Base-by-base conservation (phyloP, 2,888 invertebrate genomes). In the Cheilosia grossa region DNA sequence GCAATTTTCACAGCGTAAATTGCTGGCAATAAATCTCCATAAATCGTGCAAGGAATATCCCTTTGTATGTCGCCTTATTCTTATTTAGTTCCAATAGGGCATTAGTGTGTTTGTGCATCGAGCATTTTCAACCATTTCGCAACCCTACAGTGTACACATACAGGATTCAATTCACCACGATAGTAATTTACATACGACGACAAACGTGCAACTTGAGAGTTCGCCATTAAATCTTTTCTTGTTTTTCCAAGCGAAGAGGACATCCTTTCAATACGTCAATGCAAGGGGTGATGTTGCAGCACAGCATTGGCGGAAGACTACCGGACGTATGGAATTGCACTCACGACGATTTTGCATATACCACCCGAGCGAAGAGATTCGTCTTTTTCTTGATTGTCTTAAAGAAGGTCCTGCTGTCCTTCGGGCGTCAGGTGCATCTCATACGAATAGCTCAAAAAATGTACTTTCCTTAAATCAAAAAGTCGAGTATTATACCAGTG, bases 11-110 rank as follows among this genome's bases (percentile, higher is more conserved):
- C 47, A 80, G 75, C 74, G 74, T 72, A 85, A 85, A 85, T 80
- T 85, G 80, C 74, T 75, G 70, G 70, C 83, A 75, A 80, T 85
- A 80, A 85, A 85, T 85, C 83, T 85, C 75, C 83, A 85, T 85
- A 85, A 80, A 85, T 75, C 80, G 69, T 85, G 74, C 80, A 69
- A 64, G 56, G 82, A 74, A 79, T 79, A 82, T 78, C 73, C 67
- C 53, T 73, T 83, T 79, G 73, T 66, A 51, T 70, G 74, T 74
- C 53, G 64, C 63, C 51, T 67, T 83, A 44, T 61, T 83, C 69
- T 73, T 78, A 78, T 73, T 77, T 59, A 37, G 37, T 37, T 59
- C 10, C 58, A 67, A 3, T 9, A 10, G 9, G 6, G 0, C 9
- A 13, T 3, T 3, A 2, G 75, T 58, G 37, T 42, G 51, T 64